phyloP scores from a whole-genome alignment of 2,113 vertebrate species.

The Emydocephalus ijimae region DNA sequence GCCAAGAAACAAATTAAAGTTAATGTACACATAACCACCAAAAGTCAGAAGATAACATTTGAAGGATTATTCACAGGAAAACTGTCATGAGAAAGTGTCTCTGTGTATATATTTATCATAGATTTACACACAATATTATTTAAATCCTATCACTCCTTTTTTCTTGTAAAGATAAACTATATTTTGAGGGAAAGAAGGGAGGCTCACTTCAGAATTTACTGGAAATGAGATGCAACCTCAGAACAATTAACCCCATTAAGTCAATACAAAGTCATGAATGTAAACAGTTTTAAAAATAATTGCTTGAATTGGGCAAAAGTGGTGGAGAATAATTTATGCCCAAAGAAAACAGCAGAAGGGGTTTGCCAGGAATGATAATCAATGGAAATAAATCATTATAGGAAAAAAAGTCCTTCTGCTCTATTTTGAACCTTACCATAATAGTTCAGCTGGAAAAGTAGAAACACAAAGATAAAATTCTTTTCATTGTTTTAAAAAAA shows the following conservation, averaged over 20 bases:
- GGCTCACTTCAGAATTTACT: background rate
- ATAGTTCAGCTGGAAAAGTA: background rate
- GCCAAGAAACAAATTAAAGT: background rate
- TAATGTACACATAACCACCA: background rate
- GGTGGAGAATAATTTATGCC: background rate
- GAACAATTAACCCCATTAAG: background rate
- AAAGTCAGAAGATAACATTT: background rate
- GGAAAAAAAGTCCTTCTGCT: rapidly evolving
- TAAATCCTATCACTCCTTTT: background rate
- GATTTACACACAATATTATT: background rate
- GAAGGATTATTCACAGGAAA: background rate
- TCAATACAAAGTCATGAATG: background rate
- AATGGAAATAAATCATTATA: background rate
- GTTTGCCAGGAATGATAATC: background rate
- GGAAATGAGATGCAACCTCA: background rate
- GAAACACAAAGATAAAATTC: background rate
- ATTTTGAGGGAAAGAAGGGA: background rate
- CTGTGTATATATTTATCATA: background rate
- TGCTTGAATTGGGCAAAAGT: background rate
- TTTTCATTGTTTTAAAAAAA: background rate
- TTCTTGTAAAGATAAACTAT: background rate
- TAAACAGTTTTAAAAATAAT: background rate
- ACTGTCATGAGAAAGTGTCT: background rate
- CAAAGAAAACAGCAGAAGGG: background rate
- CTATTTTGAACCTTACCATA: background rate